A percentile compares a stretch with the other conserved stretches of the same genome.
Conservation (phyloP, 1,140 invertebrate genomes). For the Neelides sp. region DNA sequence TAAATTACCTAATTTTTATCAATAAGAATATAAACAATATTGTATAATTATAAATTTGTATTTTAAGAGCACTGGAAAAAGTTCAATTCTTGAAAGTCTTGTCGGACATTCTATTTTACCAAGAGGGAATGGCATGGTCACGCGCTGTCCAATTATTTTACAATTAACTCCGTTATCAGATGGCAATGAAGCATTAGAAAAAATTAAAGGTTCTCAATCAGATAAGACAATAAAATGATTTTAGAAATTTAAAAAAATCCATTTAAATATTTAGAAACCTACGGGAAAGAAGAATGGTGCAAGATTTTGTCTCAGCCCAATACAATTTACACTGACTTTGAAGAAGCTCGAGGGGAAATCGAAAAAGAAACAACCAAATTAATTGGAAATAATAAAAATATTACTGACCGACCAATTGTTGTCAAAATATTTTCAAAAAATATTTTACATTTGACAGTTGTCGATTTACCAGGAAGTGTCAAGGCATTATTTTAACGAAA, state of each 20-base stretch:
- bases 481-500: no score
- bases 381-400: constrained; percentile 7
- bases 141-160: constrained; percentile 78
- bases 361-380: not conserved
- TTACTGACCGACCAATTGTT: not conserved
- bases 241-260: no score
- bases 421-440: constrained; percentile 9
- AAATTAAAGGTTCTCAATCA: no score
- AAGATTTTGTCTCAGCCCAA: no score
- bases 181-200: constrained; percentile 64
- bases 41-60: constrained; percentile 17
- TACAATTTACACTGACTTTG: not conserved
- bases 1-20: no score
- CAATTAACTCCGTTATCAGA: constrained; percentile 83
- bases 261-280: no score
- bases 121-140: constrained; percentile 91
- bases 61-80: constrained; percentile 97
- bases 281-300: no score
- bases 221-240: no score
- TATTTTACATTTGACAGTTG: constrained; percentile 8
- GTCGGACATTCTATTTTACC: constrained; percentile 94
- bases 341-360: constrained; percentile 4
- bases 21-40: not conserved
- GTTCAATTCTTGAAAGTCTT: constrained; percentile 94
- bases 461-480: constrained; percentile 16